These are phyloP conservation scores for Patella ulyssiponensis DNA, from an alignment of 2,888 invertebrate genomes.

Conservation along the genomic window DNA sequence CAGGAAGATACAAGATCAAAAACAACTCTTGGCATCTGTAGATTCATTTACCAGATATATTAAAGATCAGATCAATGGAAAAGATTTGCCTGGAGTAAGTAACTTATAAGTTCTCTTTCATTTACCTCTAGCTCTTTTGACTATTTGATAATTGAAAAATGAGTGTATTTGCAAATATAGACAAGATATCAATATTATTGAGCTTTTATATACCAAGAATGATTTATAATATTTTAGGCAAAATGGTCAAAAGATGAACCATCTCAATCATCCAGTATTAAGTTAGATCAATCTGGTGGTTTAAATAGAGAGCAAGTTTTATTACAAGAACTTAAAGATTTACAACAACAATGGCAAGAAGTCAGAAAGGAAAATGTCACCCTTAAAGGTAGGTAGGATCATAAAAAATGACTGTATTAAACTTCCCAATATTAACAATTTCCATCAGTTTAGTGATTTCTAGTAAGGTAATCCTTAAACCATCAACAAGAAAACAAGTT, in stretches of 20 bases:
- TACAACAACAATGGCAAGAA: slow-evolving; percentile 51
- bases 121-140: too few relatives aligned
- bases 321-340: slow-evolving; percentile 46
- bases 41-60: slow-evolving; percentile 62
- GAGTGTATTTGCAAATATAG: too few relatives aligned
- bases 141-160: too few relatives aligned
- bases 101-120: neutral
- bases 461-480: neutral
- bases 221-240: slow-evolving; percentile 35
- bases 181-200: too few relatives aligned
- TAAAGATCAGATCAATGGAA: slow-evolving; percentile 52
- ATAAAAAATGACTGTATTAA: too few relatives aligned
- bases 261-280: slow-evolving; percentile 45
- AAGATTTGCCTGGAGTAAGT: neutral
- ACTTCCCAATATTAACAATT: slow-evolving; percentile 16
- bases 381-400: slow-evolving; percentile 40
- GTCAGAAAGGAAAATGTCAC: slow-evolving; percentile 48
- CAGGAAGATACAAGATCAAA: slow-evolving; percentile 37
- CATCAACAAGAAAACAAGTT: too few relatives aligned
- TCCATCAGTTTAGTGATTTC: slow-evolving; percentile 6
- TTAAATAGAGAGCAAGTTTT: slow-evolving; percentile 31
- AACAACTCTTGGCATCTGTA: slow-evolving; percentile 56
- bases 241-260: slow-evolving; percentile 53
- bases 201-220: neutral
- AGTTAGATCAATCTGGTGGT: slow-evolving; percentile 29